Base-by-base conservation (phyloP, 1,140 invertebrate species). In the Bombus vancouverensis region DNA sequence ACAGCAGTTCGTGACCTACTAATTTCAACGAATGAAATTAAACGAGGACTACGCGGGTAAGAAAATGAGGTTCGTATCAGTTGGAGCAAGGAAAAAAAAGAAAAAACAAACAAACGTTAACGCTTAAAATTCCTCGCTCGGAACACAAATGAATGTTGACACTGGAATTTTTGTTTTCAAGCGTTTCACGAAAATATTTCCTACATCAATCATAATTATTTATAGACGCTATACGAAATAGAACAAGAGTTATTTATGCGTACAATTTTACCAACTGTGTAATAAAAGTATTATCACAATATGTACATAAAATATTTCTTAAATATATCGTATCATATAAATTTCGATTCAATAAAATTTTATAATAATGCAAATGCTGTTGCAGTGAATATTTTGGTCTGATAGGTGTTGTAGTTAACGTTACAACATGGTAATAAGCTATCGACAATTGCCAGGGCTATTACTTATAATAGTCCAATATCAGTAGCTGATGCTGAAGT, bases 401-500 rank as follows among this genome's bases (percentile, higher is more conserved):
- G 28, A 9, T 37, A 15, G 18, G 9, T 9, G 22, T 37, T 37
- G 76, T 34, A 79, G 44, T 79, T 78, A 71, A 78, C 47, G 65
- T 42, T 78, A 34, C 47, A 77, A 70, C 47, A 22, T 18, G 37
- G 28, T 77, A 70, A 70, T 78, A 53, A 74, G 62, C 25, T 18
- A 70, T 78, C 22, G 32, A 71, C 37, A 83, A 83, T 83, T 57
- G 66, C 34, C 74, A n/a, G 9, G 44, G 44, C 73, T 70, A 77
- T 70, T 83, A 68, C 74, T 70, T 77, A 77, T 70, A 42, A 70
- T 71, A 44, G 65, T 70, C 34, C n/a, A 78, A 83, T 78, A 83
- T 78, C 68, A 80, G n/a, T 66, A 34, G 44, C 70, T 65, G 78
- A 34, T 81, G 42, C 12, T 34, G 78, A 85, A 74, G 78, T 74